Conservation (phyloP, 2,797 vertebrate species). For the Gobionotothen gibberifrons region DNA sequence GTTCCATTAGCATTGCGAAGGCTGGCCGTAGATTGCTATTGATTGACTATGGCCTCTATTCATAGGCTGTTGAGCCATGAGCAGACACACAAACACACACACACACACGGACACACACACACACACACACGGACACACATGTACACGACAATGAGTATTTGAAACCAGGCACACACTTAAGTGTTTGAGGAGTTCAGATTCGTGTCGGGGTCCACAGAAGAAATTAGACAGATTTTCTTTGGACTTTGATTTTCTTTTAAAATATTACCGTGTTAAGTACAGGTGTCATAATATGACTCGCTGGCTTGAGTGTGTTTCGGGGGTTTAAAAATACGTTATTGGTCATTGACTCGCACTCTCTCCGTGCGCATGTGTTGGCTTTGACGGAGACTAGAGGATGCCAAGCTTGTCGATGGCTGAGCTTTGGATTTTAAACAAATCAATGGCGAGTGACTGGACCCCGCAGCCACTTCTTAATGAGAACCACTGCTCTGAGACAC, state of each 20-base stretch:
- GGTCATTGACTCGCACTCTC: slow-evolving; percentile 1
- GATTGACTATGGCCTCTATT: slow-evolving; percentile 82
- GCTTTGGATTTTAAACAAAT: slow-evolving; percentile 85
- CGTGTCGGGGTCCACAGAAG: slow-evolving; percentile 14
- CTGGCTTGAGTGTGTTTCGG: slow-evolving; percentile 6
- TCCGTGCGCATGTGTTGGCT: slow-evolving; percentile 23
- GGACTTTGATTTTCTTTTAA: slow-evolving; percentile 18
- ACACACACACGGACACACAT: slow-evolving; percentile 23
- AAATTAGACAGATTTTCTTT: slow-evolving; percentile 12
- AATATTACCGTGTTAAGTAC: background rate
- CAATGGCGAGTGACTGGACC: slow-evolving; percentile 77
- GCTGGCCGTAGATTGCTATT: slow-evolving; percentile 84
- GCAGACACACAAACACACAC: slow-evolving; percentile 25
- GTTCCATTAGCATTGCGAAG: slow-evolving; percentile 80
- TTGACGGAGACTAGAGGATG: slow-evolving; percentile 53
- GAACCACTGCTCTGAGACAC: slow-evolving; percentile 62
- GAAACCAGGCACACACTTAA: slow-evolving; percentile 35
- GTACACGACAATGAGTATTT: slow-evolving; percentile 25
- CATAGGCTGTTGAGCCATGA: slow-evolving; percentile 70
- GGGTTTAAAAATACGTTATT: background rate
- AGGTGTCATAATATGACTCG: slow-evolving; percentile 10
- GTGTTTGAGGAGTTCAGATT: slow-evolving; percentile 23
- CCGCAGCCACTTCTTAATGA: slow-evolving; percentile 75
- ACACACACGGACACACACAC: slow-evolving; percentile 26
- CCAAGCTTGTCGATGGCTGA: slow-evolving; percentile 68